Conservation (phyloP, 2,888 invertebrate species). For the Rhagophthalmus giganteus region DNA sequence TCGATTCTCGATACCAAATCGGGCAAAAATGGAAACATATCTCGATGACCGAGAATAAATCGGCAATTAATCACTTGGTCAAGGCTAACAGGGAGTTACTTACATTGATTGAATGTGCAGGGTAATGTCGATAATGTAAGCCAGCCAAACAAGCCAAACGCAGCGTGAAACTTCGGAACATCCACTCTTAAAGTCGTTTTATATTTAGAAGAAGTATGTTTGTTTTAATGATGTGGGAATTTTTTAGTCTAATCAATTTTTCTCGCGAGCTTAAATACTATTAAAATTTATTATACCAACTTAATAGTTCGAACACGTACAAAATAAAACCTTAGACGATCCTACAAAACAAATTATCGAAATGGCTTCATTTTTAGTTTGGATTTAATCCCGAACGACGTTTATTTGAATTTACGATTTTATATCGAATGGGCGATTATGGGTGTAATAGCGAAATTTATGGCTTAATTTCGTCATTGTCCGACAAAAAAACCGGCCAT, state of each 20-base stretch:
- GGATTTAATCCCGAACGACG: neutral
- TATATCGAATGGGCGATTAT: neutral
- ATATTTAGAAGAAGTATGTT: constrained; percentile 10
- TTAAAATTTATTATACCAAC: neutral
- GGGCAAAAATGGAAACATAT: constrained; percentile 13
- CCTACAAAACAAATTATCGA: neutral
- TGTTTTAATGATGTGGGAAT: constrained; percentile 8
- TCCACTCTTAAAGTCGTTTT: constrained; percentile 3
- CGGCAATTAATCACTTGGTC: constrained; percentile 16
- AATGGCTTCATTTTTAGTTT: neutral
- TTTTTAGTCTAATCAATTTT: neutral
- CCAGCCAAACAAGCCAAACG: constrained; percentile 13
- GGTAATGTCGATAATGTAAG: constrained; percentile 19
- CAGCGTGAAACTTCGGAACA: constrained; percentile 20
- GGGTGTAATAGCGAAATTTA: too few species aligned
- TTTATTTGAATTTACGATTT: neutral
- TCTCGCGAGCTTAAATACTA: neutral
- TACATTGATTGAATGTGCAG: constrained; percentile 21
- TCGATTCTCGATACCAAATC: constrained; percentile 10
- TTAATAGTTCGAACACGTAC: neutral
- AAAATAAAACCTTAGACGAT: neutral
- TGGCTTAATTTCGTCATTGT: too few species aligned
- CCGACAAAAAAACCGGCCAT: too few species aligned
- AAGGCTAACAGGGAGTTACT: constrained; percentile 16
- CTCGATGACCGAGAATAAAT: constrained; percentile 9